A percentile compares a stretch with the other conserved stretches of the same genome.
Conservation (phyloP, 2,113 vertebrate genomes). For the Vicugna pacos region DNA sequence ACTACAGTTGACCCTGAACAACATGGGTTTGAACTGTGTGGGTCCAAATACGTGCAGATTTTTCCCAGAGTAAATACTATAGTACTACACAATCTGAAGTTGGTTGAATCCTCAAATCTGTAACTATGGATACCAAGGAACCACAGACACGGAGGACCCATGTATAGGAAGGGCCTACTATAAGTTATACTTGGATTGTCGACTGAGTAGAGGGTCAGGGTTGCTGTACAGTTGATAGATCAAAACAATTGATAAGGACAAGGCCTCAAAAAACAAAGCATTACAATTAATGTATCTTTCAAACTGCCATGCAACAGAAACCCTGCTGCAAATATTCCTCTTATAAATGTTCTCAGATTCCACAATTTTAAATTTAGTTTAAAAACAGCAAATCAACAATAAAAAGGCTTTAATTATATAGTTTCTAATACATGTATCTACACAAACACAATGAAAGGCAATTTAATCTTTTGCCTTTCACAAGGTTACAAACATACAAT, state of each 20-base stretch:
- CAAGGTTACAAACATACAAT: neutral
- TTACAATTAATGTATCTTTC: neutral
- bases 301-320: neutral
- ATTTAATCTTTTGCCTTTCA: conserved; percentile 32
- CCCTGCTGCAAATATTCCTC: neutral
- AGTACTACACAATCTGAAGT: neutral
- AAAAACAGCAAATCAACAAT: neutral
- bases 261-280: neutral
- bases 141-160: neutral
- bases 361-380: neutral
- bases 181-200: neutral
- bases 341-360: conserved; percentile 21
- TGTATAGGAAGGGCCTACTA: neutral
- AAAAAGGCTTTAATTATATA: conserved; percentile 56
- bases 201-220: neutral
- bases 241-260: neutral
- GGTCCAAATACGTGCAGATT: neutral
- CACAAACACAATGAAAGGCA: neutral
- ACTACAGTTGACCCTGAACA: neutral
- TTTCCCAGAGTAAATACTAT: neutral
- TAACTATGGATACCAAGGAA: neutral
- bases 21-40: neutral
- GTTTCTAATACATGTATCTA: neutral
- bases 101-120: neutral
- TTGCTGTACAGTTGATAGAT: neutral